phyloP scores from a whole-genome alignment of 2,113 vertebrate genomes.

The Rutilus rutilus region DNA sequence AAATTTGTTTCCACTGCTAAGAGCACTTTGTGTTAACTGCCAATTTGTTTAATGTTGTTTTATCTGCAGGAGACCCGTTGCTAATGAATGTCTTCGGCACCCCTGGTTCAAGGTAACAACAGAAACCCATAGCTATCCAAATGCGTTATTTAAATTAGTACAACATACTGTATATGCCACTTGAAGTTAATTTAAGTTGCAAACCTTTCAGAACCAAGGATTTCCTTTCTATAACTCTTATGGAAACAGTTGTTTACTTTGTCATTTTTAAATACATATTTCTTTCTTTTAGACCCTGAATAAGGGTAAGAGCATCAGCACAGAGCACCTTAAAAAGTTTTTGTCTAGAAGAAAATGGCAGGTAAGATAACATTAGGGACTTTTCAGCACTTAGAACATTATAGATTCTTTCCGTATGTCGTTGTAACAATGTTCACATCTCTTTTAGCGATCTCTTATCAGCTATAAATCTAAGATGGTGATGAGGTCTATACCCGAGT shows the following conservation, averaged over 20 bases:
- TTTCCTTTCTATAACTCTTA: background rate
- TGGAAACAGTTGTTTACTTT: background rate
- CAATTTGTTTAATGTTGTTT: conserved; percentile 26
- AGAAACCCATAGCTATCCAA: background rate
- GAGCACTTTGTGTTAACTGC: conserved; percentile 20
- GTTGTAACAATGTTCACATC: background rate
- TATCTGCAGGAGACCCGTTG: conserved; percentile 85
- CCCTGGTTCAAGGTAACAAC: conserved; percentile 93
- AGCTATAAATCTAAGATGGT: conserved; percentile 98
- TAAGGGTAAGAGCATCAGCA: conserved; percentile 89
- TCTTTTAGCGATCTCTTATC: conserved; percentile 89
- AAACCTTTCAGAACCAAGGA: background rate
- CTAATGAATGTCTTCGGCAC: conserved; percentile 90
- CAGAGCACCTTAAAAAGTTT: conserved; percentile 92
- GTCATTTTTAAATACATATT: conserved; percentile 22
- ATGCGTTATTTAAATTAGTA: background rate
- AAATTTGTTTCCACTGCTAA: conserved; percentile 18
- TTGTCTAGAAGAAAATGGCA: conserved; percentile 95
- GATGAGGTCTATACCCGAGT: conserved; percentile 89
- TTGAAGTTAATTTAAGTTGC: background rate
- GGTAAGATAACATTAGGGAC: conserved; percentile 72
- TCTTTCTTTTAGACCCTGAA: conserved; percentile 79
- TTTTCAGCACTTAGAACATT: background rate
- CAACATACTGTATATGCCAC: background rate
- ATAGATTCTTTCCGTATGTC: background rate